Conservation (phyloP, 2,113 vertebrate species). For the Thunnus thynnus region DNA sequence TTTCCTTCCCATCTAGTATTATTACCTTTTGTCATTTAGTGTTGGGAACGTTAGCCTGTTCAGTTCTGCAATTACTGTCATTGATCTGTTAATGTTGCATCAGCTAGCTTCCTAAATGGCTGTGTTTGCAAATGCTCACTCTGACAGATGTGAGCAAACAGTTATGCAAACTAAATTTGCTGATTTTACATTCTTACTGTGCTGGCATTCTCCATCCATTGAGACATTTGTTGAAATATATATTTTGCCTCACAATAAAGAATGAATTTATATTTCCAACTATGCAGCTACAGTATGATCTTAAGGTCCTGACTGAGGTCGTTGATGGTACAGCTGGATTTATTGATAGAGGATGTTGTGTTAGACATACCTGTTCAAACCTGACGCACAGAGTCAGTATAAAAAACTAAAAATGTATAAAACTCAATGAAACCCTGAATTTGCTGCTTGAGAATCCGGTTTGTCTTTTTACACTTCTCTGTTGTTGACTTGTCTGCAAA, state of each 20-base stretch:
- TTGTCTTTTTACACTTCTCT: background rate
- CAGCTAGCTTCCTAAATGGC: background rate
- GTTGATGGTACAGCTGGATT: background rate
- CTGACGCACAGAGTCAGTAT: background rate
- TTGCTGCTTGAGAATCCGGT: background rate
- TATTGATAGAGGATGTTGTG: background rate
- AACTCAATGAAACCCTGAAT: background rate
- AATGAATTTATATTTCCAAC: constrained; percentile 72
- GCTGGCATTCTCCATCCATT: constrained; percentile 28
- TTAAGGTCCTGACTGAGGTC: background rate
- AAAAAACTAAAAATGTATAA: no score
- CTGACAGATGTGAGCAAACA: background rate
- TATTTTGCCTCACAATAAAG: constrained; percentile 72
- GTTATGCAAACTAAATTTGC: constrained; percentile 39
- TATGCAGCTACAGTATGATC: constrained; percentile 25
- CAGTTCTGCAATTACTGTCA: background rate
- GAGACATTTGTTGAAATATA: constrained; percentile 52
- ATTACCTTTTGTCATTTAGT: constrained; percentile 28
- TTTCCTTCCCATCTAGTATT: constrained; percentile 33
- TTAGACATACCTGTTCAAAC: background rate
- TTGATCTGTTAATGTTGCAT: constrained; percentile 1
- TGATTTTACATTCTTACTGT: constrained; percentile 36
- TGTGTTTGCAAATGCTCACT: constrained; percentile 11
- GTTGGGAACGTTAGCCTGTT: constrained; percentile 11
- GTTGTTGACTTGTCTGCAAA: no score